Conservation (phyloP, 2,888 invertebrate species). For the Drosophila mercatorum region DNA sequence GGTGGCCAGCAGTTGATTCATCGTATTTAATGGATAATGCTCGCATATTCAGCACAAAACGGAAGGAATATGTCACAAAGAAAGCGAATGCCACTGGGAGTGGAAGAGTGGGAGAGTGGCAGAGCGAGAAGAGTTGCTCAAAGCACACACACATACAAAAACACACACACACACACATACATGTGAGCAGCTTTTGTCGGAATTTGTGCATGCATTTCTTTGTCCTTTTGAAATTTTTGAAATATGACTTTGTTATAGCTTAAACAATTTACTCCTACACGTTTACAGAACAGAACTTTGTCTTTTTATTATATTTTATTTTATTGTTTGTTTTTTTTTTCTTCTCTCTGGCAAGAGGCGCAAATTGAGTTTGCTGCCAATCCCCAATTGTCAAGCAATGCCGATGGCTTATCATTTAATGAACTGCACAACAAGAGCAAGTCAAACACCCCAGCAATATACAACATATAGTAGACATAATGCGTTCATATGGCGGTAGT, state of each 20-base stretch:
- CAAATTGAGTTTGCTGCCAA: slow-evolving; percentile 29
- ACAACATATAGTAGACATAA: slow-evolving; percentile 1
- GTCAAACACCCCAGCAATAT: slow-evolving; percentile 26
- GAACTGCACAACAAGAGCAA: slow-evolving; percentile 54
- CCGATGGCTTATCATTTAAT: slow-evolving; percentile 78
- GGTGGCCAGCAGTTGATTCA: slow-evolving; percentile 77
- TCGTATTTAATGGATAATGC: slow-evolving; percentile 77
- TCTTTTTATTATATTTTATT: slow-evolving; percentile 6
- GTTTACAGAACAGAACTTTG: background rate
- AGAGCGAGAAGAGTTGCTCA: slow-evolving; percentile 1
- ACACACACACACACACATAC: slow-evolving; percentile 3
- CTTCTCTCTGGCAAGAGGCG: background rate
- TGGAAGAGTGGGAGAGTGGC: background rate
- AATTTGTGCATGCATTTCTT: slow-evolving; percentile 20
- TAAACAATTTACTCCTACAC: slow-evolving; percentile 14
- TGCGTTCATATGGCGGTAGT: background rate
- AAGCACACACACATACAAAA: no score
- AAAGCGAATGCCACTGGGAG: background rate
- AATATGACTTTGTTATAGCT: slow-evolving; percentile 34
- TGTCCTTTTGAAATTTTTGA: slow-evolving; percentile 18
- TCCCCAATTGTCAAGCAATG: slow-evolving; percentile 54
- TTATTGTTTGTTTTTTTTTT: slow-evolving; percentile 17
- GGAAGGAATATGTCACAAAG: slow-evolving; percentile 41
- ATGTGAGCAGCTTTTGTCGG: slow-evolving; percentile 6
- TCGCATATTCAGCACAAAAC: slow-evolving; percentile 46